phyloP scores from a whole-genome alignment of 2,113 vertebrate species.

The Xiphophorus couchianus region DNA sequence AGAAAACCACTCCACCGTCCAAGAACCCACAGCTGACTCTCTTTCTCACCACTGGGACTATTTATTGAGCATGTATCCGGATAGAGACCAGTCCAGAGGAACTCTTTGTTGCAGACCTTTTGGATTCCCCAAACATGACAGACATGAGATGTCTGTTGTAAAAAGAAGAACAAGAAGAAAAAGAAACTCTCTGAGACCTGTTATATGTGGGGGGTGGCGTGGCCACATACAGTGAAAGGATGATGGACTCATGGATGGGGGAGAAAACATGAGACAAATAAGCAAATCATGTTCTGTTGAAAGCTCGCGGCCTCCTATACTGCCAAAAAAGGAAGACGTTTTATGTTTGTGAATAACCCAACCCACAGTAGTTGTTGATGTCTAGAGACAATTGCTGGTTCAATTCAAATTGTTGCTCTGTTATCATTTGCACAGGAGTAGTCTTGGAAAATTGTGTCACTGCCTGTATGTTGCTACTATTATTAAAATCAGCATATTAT shows the following conservation, averaged over 20 bases:
- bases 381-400: slow-evolving; percentile 98
- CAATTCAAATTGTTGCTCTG: slow-evolving; percentile 99
- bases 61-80: slow-evolving; percentile 99
- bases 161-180: slow-evolving; percentile 62
- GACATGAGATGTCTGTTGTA: slow-evolving; percentile 81
- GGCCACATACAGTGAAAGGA: slow-evolving; percentile 81
- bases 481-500: slow-evolving; percentile 87
- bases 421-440: slow-evolving; percentile 99
- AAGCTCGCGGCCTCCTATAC: slow-evolving; percentile 98
- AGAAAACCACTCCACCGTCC: slow-evolving; percentile 89
- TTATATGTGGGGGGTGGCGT: slow-evolving; percentile 72
- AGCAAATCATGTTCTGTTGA: slow-evolving; percentile 89
- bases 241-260: slow-evolving; percentile 85
- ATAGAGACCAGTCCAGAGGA: slow-evolving; percentile 91
- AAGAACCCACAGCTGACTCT: slow-evolving; percentile 87
- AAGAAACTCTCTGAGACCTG: slow-evolving; percentile 72
- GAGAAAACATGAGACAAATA: slow-evolving; percentile 79
- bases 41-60: slow-evolving; percentile 92
- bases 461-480: slow-evolving; percentile 98
- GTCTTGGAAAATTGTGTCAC: slow-evolving; percentile 97
- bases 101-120: slow-evolving; percentile 94
- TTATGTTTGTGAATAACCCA: slow-evolving; percentile 98
- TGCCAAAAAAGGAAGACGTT: slow-evolving; percentile 95
- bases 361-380: slow-evolving; percentile 95
- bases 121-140: slow-evolving; percentile 83